A percentile compares a stretch with the other conserved stretches of the same genome.
phyloP scores from a whole-genome alignment of 2,113 vertebrate species.

The Pteropus alecto region DNA sequence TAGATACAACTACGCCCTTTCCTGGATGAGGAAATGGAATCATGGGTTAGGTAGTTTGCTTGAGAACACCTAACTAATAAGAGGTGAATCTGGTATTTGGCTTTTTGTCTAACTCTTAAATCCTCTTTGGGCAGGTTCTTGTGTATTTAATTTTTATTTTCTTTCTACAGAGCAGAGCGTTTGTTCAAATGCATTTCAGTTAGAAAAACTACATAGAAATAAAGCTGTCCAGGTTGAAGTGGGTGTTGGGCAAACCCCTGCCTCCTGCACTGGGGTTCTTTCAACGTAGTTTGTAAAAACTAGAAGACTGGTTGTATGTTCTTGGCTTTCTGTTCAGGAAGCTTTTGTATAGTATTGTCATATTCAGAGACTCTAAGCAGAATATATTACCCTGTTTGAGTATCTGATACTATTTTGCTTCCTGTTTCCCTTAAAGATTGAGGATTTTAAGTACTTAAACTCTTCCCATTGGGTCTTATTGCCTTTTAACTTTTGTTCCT shows the following conservation, averaged over 20 bases:
- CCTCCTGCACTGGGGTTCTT: neutral
- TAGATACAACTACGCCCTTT: neutral
- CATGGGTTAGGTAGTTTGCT: neutral
- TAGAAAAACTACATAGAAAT: neutral
- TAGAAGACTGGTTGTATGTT: neutral
- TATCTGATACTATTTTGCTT: neutral
- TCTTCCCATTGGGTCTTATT: neutral
- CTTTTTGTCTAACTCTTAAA: neutral
- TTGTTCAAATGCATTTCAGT: neutral
- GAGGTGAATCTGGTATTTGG: neutral
- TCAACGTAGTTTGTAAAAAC: neutral
- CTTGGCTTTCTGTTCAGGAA: neutral
- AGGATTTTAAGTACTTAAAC: neutral
- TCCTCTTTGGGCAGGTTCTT: neutral
- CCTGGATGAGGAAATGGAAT: neutral
- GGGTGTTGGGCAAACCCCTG: neutral
- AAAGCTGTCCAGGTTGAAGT: neutral
- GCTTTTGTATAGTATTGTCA: neutral
- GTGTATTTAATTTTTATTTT: neutral
- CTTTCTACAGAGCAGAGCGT: neutral
- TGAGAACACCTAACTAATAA: neutral
- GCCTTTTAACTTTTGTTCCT: neutral
- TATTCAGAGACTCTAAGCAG: neutral
- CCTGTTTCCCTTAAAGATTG: neutral
- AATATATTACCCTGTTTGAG: neutral